A percentile compares a stretch with the other conserved stretches of the same genome.
These are phyloP conservation scores for Corythornis vintsioides DNA, from an alignment of 2,113 vertebrate genomes.

Conservation along the genomic window DNA sequence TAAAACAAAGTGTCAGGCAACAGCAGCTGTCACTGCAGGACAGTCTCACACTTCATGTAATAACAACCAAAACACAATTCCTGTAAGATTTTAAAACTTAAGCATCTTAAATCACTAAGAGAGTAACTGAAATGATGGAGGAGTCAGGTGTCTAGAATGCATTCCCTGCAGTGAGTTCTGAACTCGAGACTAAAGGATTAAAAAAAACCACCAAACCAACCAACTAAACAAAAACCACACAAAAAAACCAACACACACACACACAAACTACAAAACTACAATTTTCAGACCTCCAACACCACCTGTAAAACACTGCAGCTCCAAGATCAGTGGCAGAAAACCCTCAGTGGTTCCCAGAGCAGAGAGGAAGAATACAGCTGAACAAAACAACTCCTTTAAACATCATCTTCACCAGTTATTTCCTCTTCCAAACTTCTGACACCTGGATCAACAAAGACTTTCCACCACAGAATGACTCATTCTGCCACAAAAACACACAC, in stretches of 20 bases:
- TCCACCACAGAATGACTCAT: slow-evolving; percentile 14
- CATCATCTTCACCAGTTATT: background rate
- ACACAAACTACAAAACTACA: background rate
- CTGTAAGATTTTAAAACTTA: background rate
- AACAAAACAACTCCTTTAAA: background rate
- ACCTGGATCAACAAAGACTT: slow-evolving; percentile 29
- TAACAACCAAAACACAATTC: background rate
- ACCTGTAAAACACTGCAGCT: background rate
- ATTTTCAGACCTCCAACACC: background rate
- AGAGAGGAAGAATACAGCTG: background rate
- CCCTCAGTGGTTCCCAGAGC: background rate
- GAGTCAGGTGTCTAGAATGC: background rate
- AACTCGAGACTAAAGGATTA: background rate
- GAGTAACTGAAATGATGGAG: background rate
- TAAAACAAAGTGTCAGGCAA: background rate
- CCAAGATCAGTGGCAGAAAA: background rate
- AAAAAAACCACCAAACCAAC: background rate
- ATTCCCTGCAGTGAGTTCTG: background rate
- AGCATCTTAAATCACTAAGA: background rate
- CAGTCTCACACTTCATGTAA: background rate
- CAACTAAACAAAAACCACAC: background rate
- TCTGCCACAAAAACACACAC: background rate
- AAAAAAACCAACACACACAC: background rate
- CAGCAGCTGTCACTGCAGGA: background rate
- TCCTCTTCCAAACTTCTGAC: slow-evolving; percentile 2